Evolutionary conservation across 2,113 vertebrate species (phyloP).

Genomic region (Recurvirostra avosetta): DNA sequence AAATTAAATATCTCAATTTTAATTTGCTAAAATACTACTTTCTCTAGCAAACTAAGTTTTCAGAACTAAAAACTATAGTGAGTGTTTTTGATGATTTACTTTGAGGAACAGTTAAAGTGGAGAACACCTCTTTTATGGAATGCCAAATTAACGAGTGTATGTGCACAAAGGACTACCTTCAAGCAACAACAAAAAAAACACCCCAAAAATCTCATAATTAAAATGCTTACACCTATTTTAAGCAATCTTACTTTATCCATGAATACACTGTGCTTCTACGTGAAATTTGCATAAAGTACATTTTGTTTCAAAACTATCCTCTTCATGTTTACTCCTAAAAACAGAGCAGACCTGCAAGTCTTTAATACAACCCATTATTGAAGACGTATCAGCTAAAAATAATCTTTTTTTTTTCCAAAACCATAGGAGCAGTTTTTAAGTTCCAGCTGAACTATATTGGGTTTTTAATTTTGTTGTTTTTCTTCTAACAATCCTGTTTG

Average conservation of each 20-base stretch:
- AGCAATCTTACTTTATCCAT: neutral
- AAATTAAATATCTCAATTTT: neutral
- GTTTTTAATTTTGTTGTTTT: neutral
- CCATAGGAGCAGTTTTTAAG: neutral
- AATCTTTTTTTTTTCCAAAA: neutral
- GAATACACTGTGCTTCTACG: neutral
- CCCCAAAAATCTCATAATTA: neutral
- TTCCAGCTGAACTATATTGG: neutral
- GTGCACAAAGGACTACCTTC: neutral
- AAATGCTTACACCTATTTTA: neutral
- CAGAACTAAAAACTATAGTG: accelerated
- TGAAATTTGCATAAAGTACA: neutral
- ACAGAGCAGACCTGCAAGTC: neutral
- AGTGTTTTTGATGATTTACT: neutral
- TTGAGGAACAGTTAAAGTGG: neutral
- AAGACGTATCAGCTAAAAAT: neutral
- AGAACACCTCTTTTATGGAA: neutral
- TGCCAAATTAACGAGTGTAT: neutral
- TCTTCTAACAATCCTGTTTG: neutral
- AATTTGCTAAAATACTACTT: neutral
- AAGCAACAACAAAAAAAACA: neutral
- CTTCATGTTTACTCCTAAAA: neutral
- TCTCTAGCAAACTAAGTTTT: neutral
- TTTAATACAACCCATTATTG: neutral
- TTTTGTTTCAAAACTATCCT: neutral